phyloP scores from a whole-genome alignment of 1,140 invertebrate species.

The Habropoda laboriosa region DNA sequence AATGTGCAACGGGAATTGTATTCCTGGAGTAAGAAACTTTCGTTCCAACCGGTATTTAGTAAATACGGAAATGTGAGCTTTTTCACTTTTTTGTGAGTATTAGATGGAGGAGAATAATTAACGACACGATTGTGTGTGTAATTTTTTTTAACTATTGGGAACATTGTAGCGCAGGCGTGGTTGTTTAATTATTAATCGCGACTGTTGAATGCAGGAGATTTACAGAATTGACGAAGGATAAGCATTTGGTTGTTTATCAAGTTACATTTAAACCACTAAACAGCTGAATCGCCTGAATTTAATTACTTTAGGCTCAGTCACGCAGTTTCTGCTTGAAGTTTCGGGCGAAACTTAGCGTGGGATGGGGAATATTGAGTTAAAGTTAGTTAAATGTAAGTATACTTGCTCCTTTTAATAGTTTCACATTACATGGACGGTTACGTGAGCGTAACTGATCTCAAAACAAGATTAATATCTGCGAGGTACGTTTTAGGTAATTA shows the following conservation, averaged over 20 bases:
- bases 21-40: not conserved
- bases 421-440: not conserved
- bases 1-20: slow-evolving; percentile 40
- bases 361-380: slow-evolving; percentile 13
- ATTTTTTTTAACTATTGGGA: not conserved
- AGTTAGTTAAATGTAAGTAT: slow-evolving; percentile 23
- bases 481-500: too few relatives aligned
- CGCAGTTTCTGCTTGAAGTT: not conserved
- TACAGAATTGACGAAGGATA: not conserved
- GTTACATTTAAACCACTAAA: slow-evolving; percentile 17
- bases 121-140: not conserved
- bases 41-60: not conserved
- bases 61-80: not conserved
- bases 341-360: not conserved
- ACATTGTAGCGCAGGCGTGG: not conserved
- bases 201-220: not conserved
- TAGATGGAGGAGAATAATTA: too few relatives aligned
- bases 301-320: slow-evolving; percentile 13
- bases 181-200: slow-evolving; percentile 1
- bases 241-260: not conserved
- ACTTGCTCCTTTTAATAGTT: not conserved
- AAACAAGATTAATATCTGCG: not conserved
- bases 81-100: too few relatives aligned
- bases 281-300: not conserved
- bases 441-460: not conserved